Percentiles rank a stretch among this genome's conserved stretches.
These are phyloP conservation scores for Volucella zonaria DNA, from an alignment of 2,888 invertebrate species.

Conservation along the genomic window DNA sequence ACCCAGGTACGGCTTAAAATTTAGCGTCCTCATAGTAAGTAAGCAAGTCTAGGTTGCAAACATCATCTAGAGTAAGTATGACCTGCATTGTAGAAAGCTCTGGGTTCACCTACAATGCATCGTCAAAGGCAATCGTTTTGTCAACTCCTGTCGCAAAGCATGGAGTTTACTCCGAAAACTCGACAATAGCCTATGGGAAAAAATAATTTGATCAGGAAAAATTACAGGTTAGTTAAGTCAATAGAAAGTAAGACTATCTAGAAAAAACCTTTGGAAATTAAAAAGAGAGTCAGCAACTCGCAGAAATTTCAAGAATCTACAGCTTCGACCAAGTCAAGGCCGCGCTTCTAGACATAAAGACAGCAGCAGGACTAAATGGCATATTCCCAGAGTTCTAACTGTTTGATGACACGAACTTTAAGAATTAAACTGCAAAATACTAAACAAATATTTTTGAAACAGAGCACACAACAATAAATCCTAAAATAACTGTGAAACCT, in stretches of 20 bases:
- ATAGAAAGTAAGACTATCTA: neutral
- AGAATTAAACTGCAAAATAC: neutral
- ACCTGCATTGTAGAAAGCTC: too few relatives aligned
- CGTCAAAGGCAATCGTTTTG: too few relatives aligned
- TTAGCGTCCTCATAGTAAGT: too few relatives aligned
- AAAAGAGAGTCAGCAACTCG: neutral
- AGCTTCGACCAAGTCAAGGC: neutral
- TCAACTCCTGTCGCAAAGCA: neutral
- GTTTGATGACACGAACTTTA: neutral
- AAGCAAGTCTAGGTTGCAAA: too few relatives aligned
- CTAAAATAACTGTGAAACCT: neutral
- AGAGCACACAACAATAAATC: neutral
- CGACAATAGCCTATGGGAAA: neutral
- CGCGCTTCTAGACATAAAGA: conserved; percentile 2
- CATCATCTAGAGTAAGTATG: too few relatives aligned
- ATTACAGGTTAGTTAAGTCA: neutral
- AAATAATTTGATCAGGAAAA: neutral
- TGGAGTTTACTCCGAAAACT: neutral
- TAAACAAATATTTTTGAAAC: neutral
- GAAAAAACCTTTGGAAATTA: neutral
- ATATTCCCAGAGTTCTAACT: neutral
- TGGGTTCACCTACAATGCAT: too few relatives aligned
- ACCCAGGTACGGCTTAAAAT: too few relatives aligned
- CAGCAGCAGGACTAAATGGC: neutral
- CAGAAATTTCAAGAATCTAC: neutral